Evolutionary conservation across 2,797 vertebrate species (phyloP), one percentile per base, ranked within the genome.

Genomic region (Aulostomus chinensis): DNA sequence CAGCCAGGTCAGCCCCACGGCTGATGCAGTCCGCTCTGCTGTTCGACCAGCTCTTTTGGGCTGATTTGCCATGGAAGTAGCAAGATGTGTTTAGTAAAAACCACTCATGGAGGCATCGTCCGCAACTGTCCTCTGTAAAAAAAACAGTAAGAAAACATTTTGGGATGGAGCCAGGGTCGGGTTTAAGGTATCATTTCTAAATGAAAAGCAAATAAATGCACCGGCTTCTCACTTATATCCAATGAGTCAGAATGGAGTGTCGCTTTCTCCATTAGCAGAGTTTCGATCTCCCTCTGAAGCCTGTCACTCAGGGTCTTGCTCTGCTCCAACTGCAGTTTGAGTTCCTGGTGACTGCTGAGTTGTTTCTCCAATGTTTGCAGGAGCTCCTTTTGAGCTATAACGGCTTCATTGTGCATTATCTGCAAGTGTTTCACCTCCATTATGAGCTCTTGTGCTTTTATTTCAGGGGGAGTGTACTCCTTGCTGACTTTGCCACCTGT

Each of bases 61-160:
- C n/a, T n/a, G n/a, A n/a, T n/a, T n/a, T n/a, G n/a, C n/a, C n/a
- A n/a, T n/a, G n/a, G n/a, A n/a, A n/a, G n/a, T n/a, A n/a, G n/a
- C n/a, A n/a, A n/a, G n/a, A n/a, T n/a, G n/a, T n/a, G n/a, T n/a
- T n/a, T n/a, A n/a, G n/a, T n/a, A n/a, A n/a, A n/a, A n/a, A n/a
- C n/a, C n/a, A n/a, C n/a, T n/a, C n/a, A n/a, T n/a, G 7, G 4
- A 4, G 39, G 32, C 84, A 86, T 22, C n/a, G 54, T 9, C 65
- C 74, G 53, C 78, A 86, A 31, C 30, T 75, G 7, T 2, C 7
- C 14, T 14, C 84, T 86, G 55, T 76, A n/a, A 47, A 16, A 55
- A n/a, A n/a, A n/a, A n/a, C n/a, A n/a, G n/a, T n/a, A n/a, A n/a
- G n/a, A n/a, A n/a, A n/a, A n/a, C n/a, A n/a, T n/a, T n/a, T n/a